These are phyloP conservation scores for Harpagifer antarcticus DNA, from an alignment of 2,797 vertebrate genomes.

Conservation along the genomic window DNA sequence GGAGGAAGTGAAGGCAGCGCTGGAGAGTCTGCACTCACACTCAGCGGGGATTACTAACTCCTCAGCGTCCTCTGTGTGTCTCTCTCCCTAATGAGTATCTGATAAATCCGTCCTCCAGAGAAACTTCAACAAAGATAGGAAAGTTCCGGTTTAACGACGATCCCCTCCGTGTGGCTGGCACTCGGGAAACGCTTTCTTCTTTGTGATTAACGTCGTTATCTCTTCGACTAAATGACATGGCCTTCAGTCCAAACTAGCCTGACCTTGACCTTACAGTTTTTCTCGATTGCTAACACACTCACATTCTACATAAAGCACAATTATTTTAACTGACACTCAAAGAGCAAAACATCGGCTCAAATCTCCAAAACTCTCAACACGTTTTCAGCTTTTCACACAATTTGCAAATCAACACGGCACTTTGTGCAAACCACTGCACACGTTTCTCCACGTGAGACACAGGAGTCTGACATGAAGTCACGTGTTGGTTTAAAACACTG, in stretches of 20 bases:
- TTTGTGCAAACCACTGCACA: too few species aligned
- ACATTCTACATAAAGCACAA: too few species aligned
- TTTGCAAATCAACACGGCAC: too few species aligned
- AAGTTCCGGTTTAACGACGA: slow-evolving; percentile 54
- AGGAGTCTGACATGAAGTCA: too few species aligned
- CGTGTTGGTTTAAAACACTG: too few species aligned
- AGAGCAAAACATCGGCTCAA: too few species aligned
- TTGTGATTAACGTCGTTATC: slow-evolving; percentile 44
- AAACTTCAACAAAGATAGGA: slow-evolving; percentile 59
- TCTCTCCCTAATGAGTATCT: slow-evolving; percentile 60
- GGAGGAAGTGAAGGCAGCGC: slow-evolving; percentile 31
- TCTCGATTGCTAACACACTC: too few species aligned
- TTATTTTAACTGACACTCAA: too few species aligned
- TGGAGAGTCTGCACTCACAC: slow-evolving; percentile 31
- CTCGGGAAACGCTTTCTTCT: slow-evolving; percentile 52
- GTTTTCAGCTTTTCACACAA: too few species aligned
- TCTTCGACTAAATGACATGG: slow-evolving; percentile 28
- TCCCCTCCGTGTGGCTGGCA: slow-evolving; percentile 47
- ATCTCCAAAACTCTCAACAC: too few species aligned
- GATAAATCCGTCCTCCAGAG: slow-evolving; percentile 70
- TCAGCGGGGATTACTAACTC: slow-evolving; percentile 53
- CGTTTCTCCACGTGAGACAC: too few species aligned
- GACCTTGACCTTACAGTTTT: slow-evolving; percentile 39
- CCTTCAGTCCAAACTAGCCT: slow-evolving; percentile 19
- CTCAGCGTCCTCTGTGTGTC: slow-evolving; percentile 51